Percentiles rank a stretch among this genome's conserved stretches.
Conservation (phyloP, 2,797 vertebrate genomes). For the Coendou prehensilis region DNA sequence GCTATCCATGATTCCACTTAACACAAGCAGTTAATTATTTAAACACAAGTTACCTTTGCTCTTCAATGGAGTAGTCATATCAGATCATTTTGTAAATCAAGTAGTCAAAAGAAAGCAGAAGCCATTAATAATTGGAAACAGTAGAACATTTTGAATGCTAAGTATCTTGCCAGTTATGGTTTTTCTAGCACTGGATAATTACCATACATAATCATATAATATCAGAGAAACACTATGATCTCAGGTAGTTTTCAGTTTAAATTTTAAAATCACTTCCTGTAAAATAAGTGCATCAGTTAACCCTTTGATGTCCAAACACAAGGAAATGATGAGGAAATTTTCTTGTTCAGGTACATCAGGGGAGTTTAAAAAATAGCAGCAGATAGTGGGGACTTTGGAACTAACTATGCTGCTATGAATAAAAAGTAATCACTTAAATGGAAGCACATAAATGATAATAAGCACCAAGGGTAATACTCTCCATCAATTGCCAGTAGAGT, state of each 20-base stretch:
- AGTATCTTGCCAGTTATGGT: slow-evolving; percentile 79
- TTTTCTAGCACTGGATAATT: slow-evolving; percentile 83
- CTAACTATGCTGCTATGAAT: slow-evolving; percentile 72
- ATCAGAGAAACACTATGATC: slow-evolving; percentile 86
- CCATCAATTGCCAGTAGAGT: slow-evolving; percentile 41
- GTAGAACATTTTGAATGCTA: slow-evolving; percentile 82
- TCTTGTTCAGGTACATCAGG: slow-evolving; percentile 73
- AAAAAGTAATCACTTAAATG: slow-evolving; percentile 14
- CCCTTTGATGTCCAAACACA: slow-evolving; percentile 78
- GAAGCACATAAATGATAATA: slow-evolving; percentile 64
- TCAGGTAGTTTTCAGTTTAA: slow-evolving; percentile 81
- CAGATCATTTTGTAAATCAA: slow-evolving; percentile 75
- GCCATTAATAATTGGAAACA: slow-evolving; percentile 75
- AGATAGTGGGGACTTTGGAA: slow-evolving; percentile 81
- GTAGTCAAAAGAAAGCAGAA: slow-evolving; percentile 78
- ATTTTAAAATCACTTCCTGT: slow-evolving; percentile 74
- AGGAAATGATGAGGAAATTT: slow-evolving; percentile 77
- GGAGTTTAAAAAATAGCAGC: slow-evolving; percentile 67
- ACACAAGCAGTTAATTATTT: slow-evolving; percentile 82
- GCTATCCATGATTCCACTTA: slow-evolving; percentile 76
- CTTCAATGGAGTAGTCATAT: slow-evolving; percentile 82
- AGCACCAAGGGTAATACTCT: slow-evolving; percentile 71
- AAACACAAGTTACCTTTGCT: slow-evolving; percentile 71
- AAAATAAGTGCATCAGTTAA: slow-evolving; percentile 76
- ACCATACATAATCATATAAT: slow-evolving; percentile 82